phyloP scores from a whole-genome alignment of 2,888 invertebrate genomes.

The Kuschelorhynchus macadamiae region DNA sequence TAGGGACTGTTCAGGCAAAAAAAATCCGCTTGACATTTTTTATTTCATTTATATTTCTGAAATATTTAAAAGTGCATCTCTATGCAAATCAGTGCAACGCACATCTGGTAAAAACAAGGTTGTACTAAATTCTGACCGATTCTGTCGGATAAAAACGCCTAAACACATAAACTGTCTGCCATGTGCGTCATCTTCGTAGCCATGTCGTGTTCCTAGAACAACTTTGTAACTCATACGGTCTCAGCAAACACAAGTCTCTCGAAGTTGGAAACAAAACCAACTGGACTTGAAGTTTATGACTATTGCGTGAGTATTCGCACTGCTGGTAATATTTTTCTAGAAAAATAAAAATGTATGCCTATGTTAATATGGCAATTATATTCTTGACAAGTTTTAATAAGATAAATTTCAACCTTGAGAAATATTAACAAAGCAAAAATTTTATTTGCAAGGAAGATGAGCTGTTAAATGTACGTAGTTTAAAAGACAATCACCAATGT shows the following conservation, averaged over 20 bases:
- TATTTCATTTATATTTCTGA: too few relatives aligned
- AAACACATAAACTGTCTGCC: conserved; percentile 40
- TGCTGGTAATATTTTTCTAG: not conserved
- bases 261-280: conserved; percentile 10
- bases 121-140: conserved; percentile 26
- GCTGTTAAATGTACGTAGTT: too few relatives aligned
- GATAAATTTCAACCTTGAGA: too few relatives aligned
- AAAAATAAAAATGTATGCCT: too few relatives aligned
- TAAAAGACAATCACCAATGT: too few relatives aligned
- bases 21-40: too few relatives aligned
- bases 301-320: conserved; percentile 13
- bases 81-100: conserved; percentile 20
- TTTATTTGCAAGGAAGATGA: too few relatives aligned
- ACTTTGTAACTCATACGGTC: conserved; percentile 38
- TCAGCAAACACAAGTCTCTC: conserved; percentile 13
- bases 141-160: conserved; percentile 17
- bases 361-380: too few relatives aligned
- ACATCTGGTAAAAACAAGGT: conserved; percentile 2
- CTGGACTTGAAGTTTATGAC: conserved; percentile 17
- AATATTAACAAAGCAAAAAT: too few relatives aligned
- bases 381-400: too few relatives aligned
- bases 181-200: conserved; percentile 31
- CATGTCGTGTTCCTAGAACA: conserved; percentile 32
- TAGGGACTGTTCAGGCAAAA: too few relatives aligned
- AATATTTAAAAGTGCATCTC: too few relatives aligned